These are phyloP conservation scores for Perccottus glenii DNA, from an alignment of 2,113 vertebrate genomes.

Conservation along the genomic window DNA sequence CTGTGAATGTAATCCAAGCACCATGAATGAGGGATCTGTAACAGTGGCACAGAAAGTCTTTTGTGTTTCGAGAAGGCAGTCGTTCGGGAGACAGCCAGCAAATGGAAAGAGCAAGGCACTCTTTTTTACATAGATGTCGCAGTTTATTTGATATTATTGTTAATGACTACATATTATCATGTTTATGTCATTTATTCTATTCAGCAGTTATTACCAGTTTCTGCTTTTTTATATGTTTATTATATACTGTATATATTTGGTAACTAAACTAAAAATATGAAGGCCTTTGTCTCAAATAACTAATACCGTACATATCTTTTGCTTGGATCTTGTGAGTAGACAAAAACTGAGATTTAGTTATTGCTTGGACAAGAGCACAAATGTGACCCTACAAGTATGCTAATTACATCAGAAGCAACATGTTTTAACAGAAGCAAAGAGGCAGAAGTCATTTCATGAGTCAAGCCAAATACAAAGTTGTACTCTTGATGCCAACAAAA, in stretches of 20 bases:
- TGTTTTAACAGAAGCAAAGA: background rate
- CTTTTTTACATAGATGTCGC: constrained; percentile 17
- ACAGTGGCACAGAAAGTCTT: constrained; percentile 59
- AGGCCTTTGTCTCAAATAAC: too few species aligned
- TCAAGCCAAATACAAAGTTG: background rate
- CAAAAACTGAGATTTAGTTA: background rate
- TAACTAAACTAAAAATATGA: too few species aligned
- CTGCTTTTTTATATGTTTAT: too few species aligned
- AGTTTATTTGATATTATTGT: constrained; percentile 5
- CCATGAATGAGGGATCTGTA: constrained; percentile 55
- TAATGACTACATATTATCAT: background rate
- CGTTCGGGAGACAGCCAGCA: constrained; percentile 13
- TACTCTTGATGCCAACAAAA: background rate
- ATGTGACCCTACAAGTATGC: constrained; percentile 2
- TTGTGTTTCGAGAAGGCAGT: constrained; percentile 47
- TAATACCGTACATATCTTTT: too few species aligned
- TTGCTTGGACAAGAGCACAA: background rate
- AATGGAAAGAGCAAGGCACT: constrained; percentile 20
- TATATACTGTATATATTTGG: too few species aligned
- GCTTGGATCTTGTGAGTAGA: background rate
- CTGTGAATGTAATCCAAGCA: constrained; percentile 34
- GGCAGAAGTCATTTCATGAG: background rate
- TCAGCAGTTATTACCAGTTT: too few species aligned
- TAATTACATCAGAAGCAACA: constrained; percentile 1
- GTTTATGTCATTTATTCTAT: background rate